Conservation (phyloP, 2,113 vertebrate species). For the Danionella cerebrum region DNA sequence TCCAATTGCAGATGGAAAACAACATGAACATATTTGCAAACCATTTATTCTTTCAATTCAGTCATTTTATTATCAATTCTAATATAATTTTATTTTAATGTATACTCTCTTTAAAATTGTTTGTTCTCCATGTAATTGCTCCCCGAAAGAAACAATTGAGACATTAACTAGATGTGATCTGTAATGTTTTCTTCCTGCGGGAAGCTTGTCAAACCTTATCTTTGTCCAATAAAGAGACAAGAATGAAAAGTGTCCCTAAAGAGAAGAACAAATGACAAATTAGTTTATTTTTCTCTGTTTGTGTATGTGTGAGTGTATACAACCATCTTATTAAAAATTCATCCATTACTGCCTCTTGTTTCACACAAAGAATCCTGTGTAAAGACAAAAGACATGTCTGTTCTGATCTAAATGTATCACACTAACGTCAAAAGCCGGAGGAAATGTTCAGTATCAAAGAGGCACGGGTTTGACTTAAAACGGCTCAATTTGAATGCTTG, state of each 20-base stretch:
- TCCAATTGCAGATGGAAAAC: too few relatives aligned
- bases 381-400: slow-evolving; percentile 52
- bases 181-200: background rate
- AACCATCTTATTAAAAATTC: slow-evolving; percentile 43
- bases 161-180: background rate
- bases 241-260: background rate
- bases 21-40: too few relatives aligned
- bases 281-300: background rate
- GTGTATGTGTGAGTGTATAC: background rate
- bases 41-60: too few relatives aligned
- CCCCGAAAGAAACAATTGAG: background rate
- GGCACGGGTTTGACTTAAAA: background rate
- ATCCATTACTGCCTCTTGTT: slow-evolving; percentile 44
- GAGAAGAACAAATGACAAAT: background rate
- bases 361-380: slow-evolving; percentile 46
- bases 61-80: too few relatives aligned
- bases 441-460: slow-evolving; percentile 40
- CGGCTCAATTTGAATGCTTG: slow-evolving; percentile 23
- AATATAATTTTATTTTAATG: too few relatives aligned
- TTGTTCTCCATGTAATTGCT: background rate
- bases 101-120: too few relatives aligned
- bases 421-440: slow-evolving; percentile 32
- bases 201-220: background rate
- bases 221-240: background rate
- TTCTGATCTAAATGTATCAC: slow-evolving; percentile 38